Evolutionary conservation across 2,113 vertebrate species (phyloP).

Genomic region (Rana temporaria): DNA sequence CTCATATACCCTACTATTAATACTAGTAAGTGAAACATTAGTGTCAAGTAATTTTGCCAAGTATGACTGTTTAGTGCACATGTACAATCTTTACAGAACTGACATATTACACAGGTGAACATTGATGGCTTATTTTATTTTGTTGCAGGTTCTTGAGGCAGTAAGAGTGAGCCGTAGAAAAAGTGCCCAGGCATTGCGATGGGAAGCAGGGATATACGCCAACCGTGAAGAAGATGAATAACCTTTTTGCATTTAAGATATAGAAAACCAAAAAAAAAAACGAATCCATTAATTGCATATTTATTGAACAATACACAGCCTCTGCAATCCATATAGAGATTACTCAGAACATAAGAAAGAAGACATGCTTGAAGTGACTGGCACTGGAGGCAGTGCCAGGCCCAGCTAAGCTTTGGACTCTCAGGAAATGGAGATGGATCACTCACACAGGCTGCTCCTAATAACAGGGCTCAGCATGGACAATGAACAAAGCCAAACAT

Average conservation of each 20-base stretch:
- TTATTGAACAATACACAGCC: slow-evolving; percentile 74
- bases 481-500: slow-evolving; percentile 39
- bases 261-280: slow-evolving; percentile 61
- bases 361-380: slow-evolving; percentile 63
- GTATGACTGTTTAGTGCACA: neutral
- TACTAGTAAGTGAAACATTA: slow-evolving; percentile 1
- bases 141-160: slow-evolving; percentile 89
- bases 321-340: slow-evolving; percentile 67
- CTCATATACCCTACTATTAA: neutral
- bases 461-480: neutral
- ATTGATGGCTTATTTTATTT: neutral
- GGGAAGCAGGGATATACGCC: slow-evolving; percentile 96
- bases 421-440: neutral
- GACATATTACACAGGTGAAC: neutral
- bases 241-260: slow-evolving; percentile 64
- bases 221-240: slow-evolving; percentile 86
- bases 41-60: slow-evolving; percentile 23
- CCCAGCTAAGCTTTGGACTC: slow-evolving; percentile 56
- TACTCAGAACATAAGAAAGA: slow-evolving; percentile 62
- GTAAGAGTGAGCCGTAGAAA: slow-evolving; percentile 94
- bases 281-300: slow-evolving; percentile 73
- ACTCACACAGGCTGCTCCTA: neutral
- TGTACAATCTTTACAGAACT: slow-evolving; percentile 12
- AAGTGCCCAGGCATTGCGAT: slow-evolving; percentile 91
- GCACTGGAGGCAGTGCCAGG: neutral